Base-by-base conservation (phyloP, 2,113 vertebrate species). In the Maccullochella peelii region DNA sequence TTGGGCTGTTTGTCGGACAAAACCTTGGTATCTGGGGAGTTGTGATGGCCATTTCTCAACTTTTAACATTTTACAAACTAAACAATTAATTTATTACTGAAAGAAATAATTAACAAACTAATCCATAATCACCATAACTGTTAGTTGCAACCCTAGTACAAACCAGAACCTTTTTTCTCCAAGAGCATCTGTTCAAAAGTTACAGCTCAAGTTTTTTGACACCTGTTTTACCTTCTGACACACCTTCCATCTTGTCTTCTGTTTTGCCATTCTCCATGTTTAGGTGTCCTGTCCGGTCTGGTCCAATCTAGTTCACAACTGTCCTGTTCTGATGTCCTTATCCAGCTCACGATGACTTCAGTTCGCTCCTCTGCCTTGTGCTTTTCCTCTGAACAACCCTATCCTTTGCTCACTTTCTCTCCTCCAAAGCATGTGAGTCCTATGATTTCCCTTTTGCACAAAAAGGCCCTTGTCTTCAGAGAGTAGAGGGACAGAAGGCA, bases 391-490 rank as follows among this genome's bases (percentile, higher is more conserved):
- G 73, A 86, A 75, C 79, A 55, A 44, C 65, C 40, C 79, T 72
- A 25, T 88, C 79, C 57, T 88, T 25, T 47, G 74, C 85, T 93
- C 77, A 47, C 78, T 92, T 83, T 87, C 84, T 94, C 84, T 83
- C 84, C 76, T 85, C 88, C 79, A 84, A 88, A 92, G 90, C 95
- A 95, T 95, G 95, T 95, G 95, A 96, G 95, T 94, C 93, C 92
- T 95, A 77, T 95, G 94, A 95, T 94, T 90, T 82, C 40, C 54
- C 83, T 79, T 77, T 27, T 40, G 38, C 79, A 96, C 95, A 95
- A 95, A 95, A 88, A 94, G 91, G 67, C 76, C 94, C 90, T 95
- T 96, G 95, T 96, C 87, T 93, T 88, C 77, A 15, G 80, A 79
- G 88, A 92, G 70, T 77, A 58, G 87, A 93, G 66, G 59, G 90